A percentile compares a stretch with the other conserved stretches of the same genome.
phyloP scores from a whole-genome alignment of 1,140 invertebrate species.

The Heliconius himera region DNA sequence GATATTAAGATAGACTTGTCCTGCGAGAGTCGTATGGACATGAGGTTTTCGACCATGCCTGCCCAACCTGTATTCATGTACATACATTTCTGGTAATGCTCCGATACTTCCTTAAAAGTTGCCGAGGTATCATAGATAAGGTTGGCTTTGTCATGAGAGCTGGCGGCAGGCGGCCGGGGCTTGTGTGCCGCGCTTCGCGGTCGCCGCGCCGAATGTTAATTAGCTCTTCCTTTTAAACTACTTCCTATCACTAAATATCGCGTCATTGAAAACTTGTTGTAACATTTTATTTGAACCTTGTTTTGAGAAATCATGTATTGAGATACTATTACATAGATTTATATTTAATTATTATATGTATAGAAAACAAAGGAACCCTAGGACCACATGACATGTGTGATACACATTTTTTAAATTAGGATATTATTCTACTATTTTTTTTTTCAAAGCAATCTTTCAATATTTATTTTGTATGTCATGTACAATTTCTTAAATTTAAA shows the following conservation, averaged over 20 bases:
- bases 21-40: background rate
- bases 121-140: constrained; percentile 20
- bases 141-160: constrained; percentile 53
- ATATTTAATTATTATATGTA: background rate
- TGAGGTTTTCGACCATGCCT: constrained; percentile 4
- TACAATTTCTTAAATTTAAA: too few species aligned
- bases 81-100: background rate
- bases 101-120: background rate
- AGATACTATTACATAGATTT: background rate
- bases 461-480: too few species aligned
- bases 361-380: background rate
- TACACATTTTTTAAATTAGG: too few species aligned
- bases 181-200: constrained; percentile 63
- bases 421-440: too few species aligned
- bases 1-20: constrained; percentile 20
- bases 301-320: background rate
- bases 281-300: constrained; percentile 13
- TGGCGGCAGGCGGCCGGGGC: constrained; percentile 35
- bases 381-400: background rate
- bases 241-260: constrained; percentile 67
- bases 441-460: too few species aligned
- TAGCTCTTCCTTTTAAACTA: constrained; percentile 74
- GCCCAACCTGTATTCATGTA: background rate
- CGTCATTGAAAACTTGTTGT: constrained; percentile 49
- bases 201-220: constrained; percentile 75